Percentiles rank a stretch among this genome's conserved stretches.
phyloP scores from a whole-genome alignment of 2,797 vertebrate species.

The Acanthurus tractus region DNA sequence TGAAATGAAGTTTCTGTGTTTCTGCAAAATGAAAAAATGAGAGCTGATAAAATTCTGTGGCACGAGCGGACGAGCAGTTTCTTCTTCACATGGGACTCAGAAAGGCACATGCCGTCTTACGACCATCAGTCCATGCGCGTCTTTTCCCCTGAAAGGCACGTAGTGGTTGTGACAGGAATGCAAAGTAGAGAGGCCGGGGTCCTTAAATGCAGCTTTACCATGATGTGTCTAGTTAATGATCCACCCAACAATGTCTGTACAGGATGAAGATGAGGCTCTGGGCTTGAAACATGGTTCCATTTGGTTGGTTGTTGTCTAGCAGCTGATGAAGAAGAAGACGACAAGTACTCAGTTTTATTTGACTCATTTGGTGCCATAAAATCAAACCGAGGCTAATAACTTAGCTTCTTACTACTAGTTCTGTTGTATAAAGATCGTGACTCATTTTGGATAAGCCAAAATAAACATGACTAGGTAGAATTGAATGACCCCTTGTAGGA shows the following conservation, averaged over 20 bases:
- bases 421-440: slow-evolving; percentile 13
- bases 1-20: neutral
- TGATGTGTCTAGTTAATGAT: slow-evolving; percentile 82
- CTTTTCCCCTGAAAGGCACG: slow-evolving; percentile 79
- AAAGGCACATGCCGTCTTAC: slow-evolving; percentile 51
- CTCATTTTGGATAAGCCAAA: slow-evolving; percentile 30
- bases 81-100: slow-evolving; percentile 57
- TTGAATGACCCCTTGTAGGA: slow-evolving; percentile 24
- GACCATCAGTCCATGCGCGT: slow-evolving; percentile 72
- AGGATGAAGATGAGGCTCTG: slow-evolving; percentile 32
- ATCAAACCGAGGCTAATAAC: neutral
- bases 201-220: slow-evolving; percentile 52
- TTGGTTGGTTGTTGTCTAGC: slow-evolving; percentile 15
- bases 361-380: slow-evolving; percentile 1
- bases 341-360: slow-evolving; percentile 8
- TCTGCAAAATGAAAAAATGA: slow-evolving; percentile 20
- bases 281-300: slow-evolving; percentile 28
- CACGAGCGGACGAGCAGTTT: slow-evolving; percentile 57
- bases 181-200: slow-evolving; percentile 72
- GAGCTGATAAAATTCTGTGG: slow-evolving; percentile 50
- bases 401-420: neutral
- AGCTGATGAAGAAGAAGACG: slow-evolving; percentile 13
- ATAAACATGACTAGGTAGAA: slow-evolving; percentile 33
- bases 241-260: slow-evolving; percentile 50
- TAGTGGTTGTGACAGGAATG: slow-evolving; percentile 86